Evolutionary conservation across 2,113 vertebrate species (phyloP).

Genomic region (Microcebus tavaratra): DNA sequence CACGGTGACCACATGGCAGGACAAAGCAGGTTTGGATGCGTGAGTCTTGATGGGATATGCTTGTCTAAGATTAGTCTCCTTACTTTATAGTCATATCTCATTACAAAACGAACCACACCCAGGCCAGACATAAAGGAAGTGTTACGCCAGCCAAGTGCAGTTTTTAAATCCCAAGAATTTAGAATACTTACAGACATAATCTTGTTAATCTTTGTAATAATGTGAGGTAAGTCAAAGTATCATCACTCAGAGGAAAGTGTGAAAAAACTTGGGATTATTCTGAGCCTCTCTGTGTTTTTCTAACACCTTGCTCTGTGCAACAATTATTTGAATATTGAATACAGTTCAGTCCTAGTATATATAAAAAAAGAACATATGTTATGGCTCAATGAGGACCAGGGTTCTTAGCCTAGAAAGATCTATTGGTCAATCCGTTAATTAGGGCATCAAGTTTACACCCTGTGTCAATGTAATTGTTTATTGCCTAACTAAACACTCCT

Average conservation of each 20-base stretch:
- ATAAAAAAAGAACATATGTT: neutral
- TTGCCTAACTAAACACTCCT: conserved; percentile 65
- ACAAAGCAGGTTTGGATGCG: conserved; percentile 23
- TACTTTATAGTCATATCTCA: conserved; percentile 55
- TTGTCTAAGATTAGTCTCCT: conserved; percentile 51
- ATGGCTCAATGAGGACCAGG: conserved; percentile 25
- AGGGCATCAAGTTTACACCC: conserved; percentile 66
- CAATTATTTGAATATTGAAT: conserved; percentile 33
- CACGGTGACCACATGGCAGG: neutral
- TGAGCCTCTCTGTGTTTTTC: conserved; percentile 26
- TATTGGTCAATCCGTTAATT: conserved; percentile 66
- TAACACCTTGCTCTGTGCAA: neutral
- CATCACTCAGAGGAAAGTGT: conserved; percentile 47
- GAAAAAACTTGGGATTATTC: conserved; percentile 21
- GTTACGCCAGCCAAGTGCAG: conserved; percentile 42
- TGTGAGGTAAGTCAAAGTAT: conserved; percentile 50
- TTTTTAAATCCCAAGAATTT: conserved; percentile 71
- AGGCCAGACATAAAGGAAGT: conserved; percentile 55
- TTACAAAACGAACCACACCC: conserved; percentile 54
- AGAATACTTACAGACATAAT: conserved; percentile 64
- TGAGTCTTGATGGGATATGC: conserved; percentile 14
- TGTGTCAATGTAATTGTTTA: conserved; percentile 71
- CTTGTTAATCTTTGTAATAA: conserved; percentile 66
- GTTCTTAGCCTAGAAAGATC: conserved; percentile 51
- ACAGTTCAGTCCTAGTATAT: neutral